Conservation (phyloP, 2,113 vertebrate species). For the Perca flavescens region DNA sequence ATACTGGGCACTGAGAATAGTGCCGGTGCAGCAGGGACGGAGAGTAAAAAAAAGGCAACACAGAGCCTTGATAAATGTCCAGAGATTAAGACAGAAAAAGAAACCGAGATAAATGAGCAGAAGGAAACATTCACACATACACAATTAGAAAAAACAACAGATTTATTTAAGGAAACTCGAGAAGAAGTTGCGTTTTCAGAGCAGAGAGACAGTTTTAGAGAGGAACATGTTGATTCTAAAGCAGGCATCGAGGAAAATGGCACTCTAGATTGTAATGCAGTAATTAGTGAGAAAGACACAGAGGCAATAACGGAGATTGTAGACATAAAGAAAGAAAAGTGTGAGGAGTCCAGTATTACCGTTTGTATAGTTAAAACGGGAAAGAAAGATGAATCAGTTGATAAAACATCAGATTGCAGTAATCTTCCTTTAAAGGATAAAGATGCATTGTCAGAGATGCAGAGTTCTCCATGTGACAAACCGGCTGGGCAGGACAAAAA, state of each 20-base stretch:
- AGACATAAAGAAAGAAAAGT: conserved; percentile 38
- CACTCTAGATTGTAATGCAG: conserved; percentile 8
- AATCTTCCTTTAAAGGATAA: conserved; percentile 19
- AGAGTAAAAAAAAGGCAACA: conserved; percentile 36
- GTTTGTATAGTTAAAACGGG: conserved; percentile 6
- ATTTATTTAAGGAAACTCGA: conserved; percentile 27
- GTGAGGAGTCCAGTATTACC: conserved; percentile 15
- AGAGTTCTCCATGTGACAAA: conserved; percentile 19
- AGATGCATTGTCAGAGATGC: conserved; percentile 15
- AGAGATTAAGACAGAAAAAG: conserved; percentile 30
- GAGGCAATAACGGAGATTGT: conserved; percentile 17
- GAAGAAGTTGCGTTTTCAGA: conserved; percentile 6
- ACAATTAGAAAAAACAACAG: conserved; percentile 29
- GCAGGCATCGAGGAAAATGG: conserved; percentile 14
- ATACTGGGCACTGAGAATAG: conserved; percentile 69
- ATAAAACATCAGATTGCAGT: not conserved
- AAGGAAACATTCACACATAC: conserved; percentile 19
- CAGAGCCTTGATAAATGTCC: conserved; percentile 25
- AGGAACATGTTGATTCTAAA: conserved; percentile 23
- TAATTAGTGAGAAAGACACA: conserved; percentile 1
- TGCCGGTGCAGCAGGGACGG: conserved; percentile 15
- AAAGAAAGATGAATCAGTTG: conserved; percentile 18
- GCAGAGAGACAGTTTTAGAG: conserved; percentile 27
- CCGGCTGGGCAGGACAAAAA: conserved; percentile 40
- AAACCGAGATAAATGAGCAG: conserved; percentile 38